phyloP scores from a whole-genome alignment of 1,140 invertebrate genomes.

The Rhopalosiphum maidis region DNA sequence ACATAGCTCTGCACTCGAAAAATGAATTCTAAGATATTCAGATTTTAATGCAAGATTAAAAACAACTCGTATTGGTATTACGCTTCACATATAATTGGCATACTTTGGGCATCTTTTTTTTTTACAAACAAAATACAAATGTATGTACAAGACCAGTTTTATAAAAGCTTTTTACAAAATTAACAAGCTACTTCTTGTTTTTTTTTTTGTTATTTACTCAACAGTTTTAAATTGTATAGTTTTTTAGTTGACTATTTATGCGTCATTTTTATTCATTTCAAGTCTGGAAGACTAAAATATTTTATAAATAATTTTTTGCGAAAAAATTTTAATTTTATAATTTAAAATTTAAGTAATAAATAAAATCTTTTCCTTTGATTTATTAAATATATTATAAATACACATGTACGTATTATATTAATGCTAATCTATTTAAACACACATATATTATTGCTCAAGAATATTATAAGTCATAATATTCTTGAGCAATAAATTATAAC shows the following conservation, averaged over 20 bases:
- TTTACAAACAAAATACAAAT: neutral
- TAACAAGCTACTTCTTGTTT: neutral
- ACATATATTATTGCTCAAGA: neutral
- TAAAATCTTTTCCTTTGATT: too few relatives aligned
- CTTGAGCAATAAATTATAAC: neutral
- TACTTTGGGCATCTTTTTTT: neutral
- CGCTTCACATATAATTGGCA: conserved; percentile 4
- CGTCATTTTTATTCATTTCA: neutral
- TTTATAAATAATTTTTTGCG: neutral
- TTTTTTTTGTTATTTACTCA: neutral
- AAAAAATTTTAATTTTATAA: neutral
- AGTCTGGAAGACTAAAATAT: neutral
- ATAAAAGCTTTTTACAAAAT: conserved; percentile 10
- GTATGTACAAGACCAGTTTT: neutral
- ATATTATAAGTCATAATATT: neutral
- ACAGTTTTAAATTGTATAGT: neutral
- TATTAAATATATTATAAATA: too few relatives aligned
- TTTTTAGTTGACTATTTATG: neutral
- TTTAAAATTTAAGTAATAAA: neutral
- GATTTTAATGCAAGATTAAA: neutral
- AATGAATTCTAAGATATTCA: neutral
- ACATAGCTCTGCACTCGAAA: neutral
- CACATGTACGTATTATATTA: too few relatives aligned
- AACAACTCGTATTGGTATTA: neutral
- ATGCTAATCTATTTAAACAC: too few relatives aligned